Evolutionary conservation across 2,888 invertebrate species (phyloP).

Genomic region (Pegoplata infirma): DNA sequence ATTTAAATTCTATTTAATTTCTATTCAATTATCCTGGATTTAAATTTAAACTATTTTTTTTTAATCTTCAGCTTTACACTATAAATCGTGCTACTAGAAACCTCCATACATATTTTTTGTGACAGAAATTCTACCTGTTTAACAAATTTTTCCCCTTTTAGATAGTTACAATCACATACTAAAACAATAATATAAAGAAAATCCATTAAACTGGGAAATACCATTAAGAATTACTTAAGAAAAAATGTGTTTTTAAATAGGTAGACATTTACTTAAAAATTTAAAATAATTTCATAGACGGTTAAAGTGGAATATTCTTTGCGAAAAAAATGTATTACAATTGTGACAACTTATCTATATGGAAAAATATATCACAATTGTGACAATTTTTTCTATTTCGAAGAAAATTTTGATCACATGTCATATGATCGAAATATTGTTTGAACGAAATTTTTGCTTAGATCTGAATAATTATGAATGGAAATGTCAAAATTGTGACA

Average conservation of each 20-base stretch:
- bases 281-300: too few species aligned
- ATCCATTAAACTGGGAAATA: not conserved
- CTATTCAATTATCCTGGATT: not conserved
- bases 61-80: not conserved
- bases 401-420: too few species aligned
- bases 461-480: too few species aligned
- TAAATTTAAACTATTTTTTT: not conserved
- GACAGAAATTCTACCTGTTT: not conserved
- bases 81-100: not conserved
- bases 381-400: too few species aligned
- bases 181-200: slow-evolving; percentile 7
- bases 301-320: too few species aligned
- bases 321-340: too few species aligned
- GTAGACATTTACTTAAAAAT: not conserved
- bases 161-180: not conserved
- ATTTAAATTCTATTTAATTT: not conserved
- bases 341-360: too few species aligned
- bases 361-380: too few species aligned
- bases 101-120: not conserved
- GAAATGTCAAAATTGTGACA: too few species aligned
- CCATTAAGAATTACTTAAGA: not conserved
- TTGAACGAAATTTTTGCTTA: too few species aligned
- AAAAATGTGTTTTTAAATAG: not conserved
- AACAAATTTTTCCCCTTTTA: not conserved
- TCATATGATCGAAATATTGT: too few species aligned